These are phyloP conservation scores for Hypena proboscidalis DNA, from an alignment of 2,888 invertebrate species.

Conservation along the genomic window DNA sequence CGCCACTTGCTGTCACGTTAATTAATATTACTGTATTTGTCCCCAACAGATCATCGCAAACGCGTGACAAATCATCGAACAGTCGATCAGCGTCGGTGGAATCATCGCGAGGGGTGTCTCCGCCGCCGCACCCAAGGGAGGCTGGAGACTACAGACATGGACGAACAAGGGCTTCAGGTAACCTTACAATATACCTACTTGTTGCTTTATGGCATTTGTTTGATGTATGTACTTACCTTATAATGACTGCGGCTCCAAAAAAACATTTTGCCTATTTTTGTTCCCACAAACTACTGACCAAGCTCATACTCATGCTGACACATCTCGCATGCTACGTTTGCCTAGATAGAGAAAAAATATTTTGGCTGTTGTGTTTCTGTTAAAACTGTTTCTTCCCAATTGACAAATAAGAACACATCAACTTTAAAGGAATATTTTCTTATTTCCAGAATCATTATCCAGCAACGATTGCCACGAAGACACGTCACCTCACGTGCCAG, in stretches of 20 bases:
- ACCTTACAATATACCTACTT: background rate
- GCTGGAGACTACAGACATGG: conserved; percentile 68
- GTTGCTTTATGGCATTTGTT: too few relatives aligned
- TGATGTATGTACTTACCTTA: too few relatives aligned
- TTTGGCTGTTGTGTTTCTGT: too few relatives aligned
- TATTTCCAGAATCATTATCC: conserved; percentile 70
- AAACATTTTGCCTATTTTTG: background rate
- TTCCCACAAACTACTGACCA: too few relatives aligned
- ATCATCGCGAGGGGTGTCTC: conserved; percentile 70
- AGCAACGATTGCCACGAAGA: conserved; percentile 78
- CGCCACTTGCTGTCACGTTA: too few relatives aligned
- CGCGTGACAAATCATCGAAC: conserved; percentile 88
- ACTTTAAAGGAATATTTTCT: background rate
- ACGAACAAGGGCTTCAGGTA: conserved; percentile 74
- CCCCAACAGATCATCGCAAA: conserved; percentile 84
- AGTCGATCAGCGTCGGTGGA: conserved; percentile 83
- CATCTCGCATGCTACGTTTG: too few relatives aligned
- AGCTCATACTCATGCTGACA: too few relatives aligned
- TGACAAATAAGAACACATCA: too few relatives aligned
- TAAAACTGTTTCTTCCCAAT: too few relatives aligned
- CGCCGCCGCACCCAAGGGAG: conserved; percentile 69
- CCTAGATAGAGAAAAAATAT: too few relatives aligned
- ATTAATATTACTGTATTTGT: conserved; percentile 11
- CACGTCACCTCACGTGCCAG: conserved; percentile 71
- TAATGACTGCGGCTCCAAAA: too few relatives aligned